These are phyloP conservation scores for Bradypodion pumilum DNA, from an alignment of 2,797 vertebrate genomes.

Conservation along the genomic window DNA sequence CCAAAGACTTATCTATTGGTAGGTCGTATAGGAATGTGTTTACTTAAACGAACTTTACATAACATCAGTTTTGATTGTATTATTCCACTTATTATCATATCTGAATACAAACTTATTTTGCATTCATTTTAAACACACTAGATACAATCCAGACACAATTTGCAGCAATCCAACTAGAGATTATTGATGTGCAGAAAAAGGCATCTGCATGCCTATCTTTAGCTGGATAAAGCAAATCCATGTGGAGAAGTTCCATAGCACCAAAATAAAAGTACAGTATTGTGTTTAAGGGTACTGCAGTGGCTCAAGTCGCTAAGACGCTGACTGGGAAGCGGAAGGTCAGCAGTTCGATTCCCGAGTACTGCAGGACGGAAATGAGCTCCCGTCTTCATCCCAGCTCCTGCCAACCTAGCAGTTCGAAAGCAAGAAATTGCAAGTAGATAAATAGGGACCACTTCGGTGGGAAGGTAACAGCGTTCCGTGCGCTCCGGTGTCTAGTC, in stretches of 20 bases:
- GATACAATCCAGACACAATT: neutral
- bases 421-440: too few relatives aligned
- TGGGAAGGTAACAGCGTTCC: too few relatives aligned
- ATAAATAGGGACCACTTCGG: too few relatives aligned
- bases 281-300: too few relatives aligned
- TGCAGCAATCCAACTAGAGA: neutral
- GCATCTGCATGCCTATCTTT: neutral
- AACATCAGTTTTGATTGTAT: neutral
- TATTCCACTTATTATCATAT: neutral
- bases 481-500: too few relatives aligned
- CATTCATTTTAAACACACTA: neutral
- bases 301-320: too few relatives aligned
- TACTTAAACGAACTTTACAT: neutral
- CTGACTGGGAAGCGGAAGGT: too few relatives aligned
- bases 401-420: too few relatives aligned
- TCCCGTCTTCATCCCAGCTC: too few relatives aligned
- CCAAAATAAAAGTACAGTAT: too few relatives aligned
- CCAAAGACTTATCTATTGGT: neutral
- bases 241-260: neutral
- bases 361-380: too few relatives aligned
- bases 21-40: neutral
- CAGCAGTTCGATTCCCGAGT: too few relatives aligned
- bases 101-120: neutral
- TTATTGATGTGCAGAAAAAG: neutral
- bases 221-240: neutral